These are phyloP conservation scores for Protomyctophum bolini DNA, from an alignment of 2,113 vertebrate species.

Conservation along the genomic window DNA sequence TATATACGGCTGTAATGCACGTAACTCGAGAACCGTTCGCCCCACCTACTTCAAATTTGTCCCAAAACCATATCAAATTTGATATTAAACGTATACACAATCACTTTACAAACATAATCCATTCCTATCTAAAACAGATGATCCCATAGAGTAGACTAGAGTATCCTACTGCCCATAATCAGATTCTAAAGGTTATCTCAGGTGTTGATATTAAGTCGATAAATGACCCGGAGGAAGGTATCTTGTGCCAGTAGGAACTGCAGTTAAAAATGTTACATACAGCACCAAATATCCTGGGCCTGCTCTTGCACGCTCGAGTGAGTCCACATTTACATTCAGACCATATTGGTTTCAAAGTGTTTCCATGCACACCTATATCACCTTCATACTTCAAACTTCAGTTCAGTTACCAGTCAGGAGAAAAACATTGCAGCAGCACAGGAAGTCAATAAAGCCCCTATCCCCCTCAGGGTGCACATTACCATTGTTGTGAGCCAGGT, in stretches of 20 bases:
- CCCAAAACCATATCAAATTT: no score
- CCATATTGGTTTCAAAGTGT: slow-evolving; percentile 33
- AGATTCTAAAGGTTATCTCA: no score
- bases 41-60: background rate
- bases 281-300: background rate
- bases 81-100: background rate
- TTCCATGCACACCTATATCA: slow-evolving; percentile 53
- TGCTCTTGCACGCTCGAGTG: slow-evolving; percentile 14
- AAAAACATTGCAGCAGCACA: slow-evolving; percentile 68
- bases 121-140: background rate
- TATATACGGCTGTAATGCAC: no score
- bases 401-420: slow-evolving; percentile 70
- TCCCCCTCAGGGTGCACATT: slow-evolving; percentile 74
- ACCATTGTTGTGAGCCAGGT: slow-evolving; percentile 79
- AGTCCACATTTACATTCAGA: slow-evolving; percentile 30
- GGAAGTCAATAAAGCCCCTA: slow-evolving; percentile 76
- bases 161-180: no score
- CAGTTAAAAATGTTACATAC: background rate
- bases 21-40: no score
- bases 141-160: no score
- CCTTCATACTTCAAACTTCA: slow-evolving; percentile 60
- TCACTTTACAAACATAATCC: background rate
- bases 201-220: no score
- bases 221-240: no score
- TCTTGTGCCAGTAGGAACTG: no score